phyloP scores from a whole-genome alignment of 2,888 invertebrate species.

The Amphipoea lucens region DNA sequence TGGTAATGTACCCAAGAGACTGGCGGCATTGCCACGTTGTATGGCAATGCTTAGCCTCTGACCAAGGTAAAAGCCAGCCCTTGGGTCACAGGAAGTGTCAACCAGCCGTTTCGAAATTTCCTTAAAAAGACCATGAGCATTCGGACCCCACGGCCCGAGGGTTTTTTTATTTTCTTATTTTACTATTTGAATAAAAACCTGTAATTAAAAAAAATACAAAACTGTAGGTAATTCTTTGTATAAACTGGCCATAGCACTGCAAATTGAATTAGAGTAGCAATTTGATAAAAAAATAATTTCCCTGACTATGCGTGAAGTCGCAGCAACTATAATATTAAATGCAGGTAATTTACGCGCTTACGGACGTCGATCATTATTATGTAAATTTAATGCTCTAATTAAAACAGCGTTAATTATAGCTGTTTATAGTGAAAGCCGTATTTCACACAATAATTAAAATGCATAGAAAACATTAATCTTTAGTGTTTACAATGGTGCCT shows the following conservation, averaged over 20 bases:
- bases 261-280: neutral
- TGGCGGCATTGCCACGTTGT: no score
- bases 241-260: neutral
- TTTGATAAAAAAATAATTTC: neutral
- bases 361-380: conserved; percentile 40
- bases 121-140: no score
- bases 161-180: no score
- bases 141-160: no score
- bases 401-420: conserved; percentile 22
- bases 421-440: conserved; percentile 3
- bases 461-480: conserved; percentile 1
- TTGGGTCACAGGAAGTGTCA: no score
- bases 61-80: no score
- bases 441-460: conserved; percentile 15
- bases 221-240: no score
- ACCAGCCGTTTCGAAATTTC: no score
- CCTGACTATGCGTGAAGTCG: neutral
- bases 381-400: conserved; percentile 39
- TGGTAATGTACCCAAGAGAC: no score
- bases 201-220: no score
- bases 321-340: neutral
- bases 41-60: no score
- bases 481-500: neutral
- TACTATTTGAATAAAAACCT: no score
- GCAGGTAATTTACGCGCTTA: conserved; percentile 17